phyloP scores from a whole-genome alignment of 2,888 invertebrate species.

The Cyclophora albipunctata region DNA sequence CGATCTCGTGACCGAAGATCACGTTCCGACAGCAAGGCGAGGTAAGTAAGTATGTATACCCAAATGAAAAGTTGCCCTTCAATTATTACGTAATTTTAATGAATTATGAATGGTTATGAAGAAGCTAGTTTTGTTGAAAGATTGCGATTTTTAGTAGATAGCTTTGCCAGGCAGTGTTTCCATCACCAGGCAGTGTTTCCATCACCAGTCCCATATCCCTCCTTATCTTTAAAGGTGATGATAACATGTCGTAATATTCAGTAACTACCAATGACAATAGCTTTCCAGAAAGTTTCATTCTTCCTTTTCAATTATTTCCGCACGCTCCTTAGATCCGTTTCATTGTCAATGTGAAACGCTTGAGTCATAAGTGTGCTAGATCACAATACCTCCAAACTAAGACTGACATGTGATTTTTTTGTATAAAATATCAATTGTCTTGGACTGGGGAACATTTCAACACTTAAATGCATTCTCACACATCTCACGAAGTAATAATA shows the following conservation, averaged over 20 bases:
- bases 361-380: conserved; percentile 75
- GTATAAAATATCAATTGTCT: conserved; percentile 40
- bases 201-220: too few species aligned
- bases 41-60: conserved; percentile 30
- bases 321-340: conserved; percentile 75
- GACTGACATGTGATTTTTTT: conserved; percentile 46
- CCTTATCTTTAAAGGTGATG: too few species aligned
- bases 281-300: too few species aligned
- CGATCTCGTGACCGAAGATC: conserved; percentile 63
- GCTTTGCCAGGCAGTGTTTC: too few species aligned
- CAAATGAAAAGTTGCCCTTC: neutral
- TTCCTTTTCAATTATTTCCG: conserved; percentile 10
- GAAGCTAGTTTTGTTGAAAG: too few species aligned
- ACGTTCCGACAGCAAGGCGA: conserved; percentile 65
- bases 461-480: too few species aligned
- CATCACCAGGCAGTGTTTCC: too few species aligned
- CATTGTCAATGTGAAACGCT: conserved; percentile 65
- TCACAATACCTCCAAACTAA: conserved; percentile 58
- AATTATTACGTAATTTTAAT: neutral
- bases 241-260: too few species aligned
- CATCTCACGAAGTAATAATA: too few species aligned
- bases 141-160: too few species aligned
- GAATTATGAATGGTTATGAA: neutral
- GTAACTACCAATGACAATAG: too few species aligned
- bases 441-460: conserved; percentile 59